A percentile compares a stretch with the other conserved stretches of the same genome.
These are phyloP conservation scores for Dicycla oo DNA, from an alignment of 2,888 invertebrate genomes.

Conservation along the genomic window DNA sequence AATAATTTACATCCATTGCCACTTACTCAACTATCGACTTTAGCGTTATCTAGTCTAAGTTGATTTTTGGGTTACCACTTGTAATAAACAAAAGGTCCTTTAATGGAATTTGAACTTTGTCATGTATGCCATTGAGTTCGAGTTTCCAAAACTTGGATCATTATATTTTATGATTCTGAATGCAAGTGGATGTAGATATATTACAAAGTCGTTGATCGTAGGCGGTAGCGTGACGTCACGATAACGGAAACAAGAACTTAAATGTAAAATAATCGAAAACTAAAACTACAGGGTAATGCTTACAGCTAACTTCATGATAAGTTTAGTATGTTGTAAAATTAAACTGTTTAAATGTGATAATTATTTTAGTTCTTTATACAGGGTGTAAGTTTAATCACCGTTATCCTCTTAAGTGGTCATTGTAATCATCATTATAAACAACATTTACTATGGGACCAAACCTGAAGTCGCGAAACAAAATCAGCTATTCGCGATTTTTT, in stretches of 20 bases:
- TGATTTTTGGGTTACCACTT: background rate
- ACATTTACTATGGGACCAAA: no score
- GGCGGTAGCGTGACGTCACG: conserved; percentile 84
- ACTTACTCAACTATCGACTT: conserved; percentile 3
- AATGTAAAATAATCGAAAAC: conserved; percentile 29
- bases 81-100: background rate
- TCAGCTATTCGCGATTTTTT: no score
- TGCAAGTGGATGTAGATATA: conserved; percentile 25
- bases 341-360: background rate
- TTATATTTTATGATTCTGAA: conserved; percentile 8
- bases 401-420: no score
- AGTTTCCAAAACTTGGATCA: background rate
- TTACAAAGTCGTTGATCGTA: conserved; percentile 64
- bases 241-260: conserved; percentile 74
- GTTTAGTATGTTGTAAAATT: background rate
- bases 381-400: no score
- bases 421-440: no score
- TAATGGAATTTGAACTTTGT: background rate
- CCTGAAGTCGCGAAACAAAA: no score
- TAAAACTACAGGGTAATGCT: conserved; percentile 21
- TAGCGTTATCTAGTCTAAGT: background rate
- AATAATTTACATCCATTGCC: no score
- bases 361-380: no score
- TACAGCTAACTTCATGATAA: conserved; percentile 33
- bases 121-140: background rate